Conservation (phyloP, 2,888 invertebrate genomes). For the Sceliomorpha sp. region DNA sequence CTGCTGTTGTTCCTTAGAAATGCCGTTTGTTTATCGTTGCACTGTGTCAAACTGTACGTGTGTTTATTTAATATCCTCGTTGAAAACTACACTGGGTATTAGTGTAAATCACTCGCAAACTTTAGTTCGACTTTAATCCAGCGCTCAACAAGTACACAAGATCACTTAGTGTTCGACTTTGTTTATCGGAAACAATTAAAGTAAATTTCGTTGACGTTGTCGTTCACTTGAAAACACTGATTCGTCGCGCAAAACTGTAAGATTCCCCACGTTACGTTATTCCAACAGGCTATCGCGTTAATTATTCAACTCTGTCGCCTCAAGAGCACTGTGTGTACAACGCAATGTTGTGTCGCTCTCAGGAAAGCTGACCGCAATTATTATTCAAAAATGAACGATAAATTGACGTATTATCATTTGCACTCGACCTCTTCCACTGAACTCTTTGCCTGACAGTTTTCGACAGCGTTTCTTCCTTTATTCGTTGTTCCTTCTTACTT, state of each 20-base stretch:
- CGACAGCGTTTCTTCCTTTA: no score
- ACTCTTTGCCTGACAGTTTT: no score
- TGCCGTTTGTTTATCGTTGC: constrained; percentile 12
- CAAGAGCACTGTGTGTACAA: no score
- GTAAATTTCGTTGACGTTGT: constrained; percentile 24
- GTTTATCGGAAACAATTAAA: constrained; percentile 14
- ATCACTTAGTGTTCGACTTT: constrained; percentile 10
- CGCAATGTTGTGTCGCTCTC: no score
- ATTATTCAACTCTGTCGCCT: no score
- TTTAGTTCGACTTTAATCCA: constrained; percentile 36
- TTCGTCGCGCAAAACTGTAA: constrained; percentile 9
- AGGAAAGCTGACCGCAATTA: no score
- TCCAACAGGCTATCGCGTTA: no score
- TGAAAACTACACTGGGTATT: constrained; percentile 23
- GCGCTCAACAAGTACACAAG: constrained; percentile 72
- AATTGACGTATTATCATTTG: no score
- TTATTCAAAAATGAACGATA: no score
- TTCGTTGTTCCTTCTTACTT: not conserved
- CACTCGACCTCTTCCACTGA: no score
- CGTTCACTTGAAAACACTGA: constrained; percentile 18
- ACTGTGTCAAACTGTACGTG: constrained; percentile 15
- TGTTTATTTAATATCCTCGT: constrained; percentile 33
- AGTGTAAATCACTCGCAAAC: constrained; percentile 14
- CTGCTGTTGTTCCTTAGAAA: constrained; percentile 16
- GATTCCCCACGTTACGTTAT: constrained; percentile 25